These are phyloP conservation scores for Eulithis prunata DNA, from an alignment of 2,888 invertebrate species.

Conservation along the genomic window DNA sequence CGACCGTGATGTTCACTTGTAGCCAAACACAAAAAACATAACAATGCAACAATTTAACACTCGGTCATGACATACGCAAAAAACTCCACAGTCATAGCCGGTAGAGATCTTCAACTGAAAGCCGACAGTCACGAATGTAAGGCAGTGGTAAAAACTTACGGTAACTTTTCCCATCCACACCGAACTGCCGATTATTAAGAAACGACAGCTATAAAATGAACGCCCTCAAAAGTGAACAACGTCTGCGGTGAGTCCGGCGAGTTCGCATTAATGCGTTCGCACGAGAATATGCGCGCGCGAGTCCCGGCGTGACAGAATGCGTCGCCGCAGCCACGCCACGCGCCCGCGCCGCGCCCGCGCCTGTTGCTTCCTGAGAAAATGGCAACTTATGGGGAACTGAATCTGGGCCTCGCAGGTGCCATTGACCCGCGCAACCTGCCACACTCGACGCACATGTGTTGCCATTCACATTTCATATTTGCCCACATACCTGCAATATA, in stretches of 20 bases:
- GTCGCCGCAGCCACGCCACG: conserved; percentile 53
- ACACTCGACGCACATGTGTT: conserved; percentile 68
- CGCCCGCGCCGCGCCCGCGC: conserved; percentile 45
- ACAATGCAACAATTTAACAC: conserved; percentile 59
- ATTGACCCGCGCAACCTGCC: conserved; percentile 73
- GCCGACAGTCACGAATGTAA: conserved; percentile 32
- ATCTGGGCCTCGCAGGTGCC: conserved; percentile 78
- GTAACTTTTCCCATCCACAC: conserved; percentile 47
- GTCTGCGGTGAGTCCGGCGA: conserved; percentile 64
- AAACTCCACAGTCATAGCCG: conserved; percentile 43
- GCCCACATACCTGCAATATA: conserved; percentile 62
- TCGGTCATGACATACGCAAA: conserved; percentile 50
- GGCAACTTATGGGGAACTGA: conserved; percentile 81
- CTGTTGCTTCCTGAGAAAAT: conserved; percentile 79
- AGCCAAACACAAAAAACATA: conserved; percentile 57
- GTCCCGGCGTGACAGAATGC: conserved; percentile 79
- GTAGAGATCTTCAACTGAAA: conserved; percentile 35
- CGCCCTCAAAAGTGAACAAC: conserved; percentile 61
- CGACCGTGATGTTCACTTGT: conserved; percentile 62
- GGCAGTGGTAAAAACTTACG: conserved; percentile 45
- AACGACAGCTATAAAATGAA: conserved; percentile 61
- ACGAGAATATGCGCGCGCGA: conserved; percentile 77
- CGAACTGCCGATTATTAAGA: conserved; percentile 54
- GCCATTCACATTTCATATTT: conserved; percentile 74
- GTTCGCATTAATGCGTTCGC: conserved; percentile 74